Evolutionary conservation across 2,888 invertebrate species (phyloP), one percentile per base, ranked within the genome.

Genomic region (Caenorhabditis sp.): DNA sequence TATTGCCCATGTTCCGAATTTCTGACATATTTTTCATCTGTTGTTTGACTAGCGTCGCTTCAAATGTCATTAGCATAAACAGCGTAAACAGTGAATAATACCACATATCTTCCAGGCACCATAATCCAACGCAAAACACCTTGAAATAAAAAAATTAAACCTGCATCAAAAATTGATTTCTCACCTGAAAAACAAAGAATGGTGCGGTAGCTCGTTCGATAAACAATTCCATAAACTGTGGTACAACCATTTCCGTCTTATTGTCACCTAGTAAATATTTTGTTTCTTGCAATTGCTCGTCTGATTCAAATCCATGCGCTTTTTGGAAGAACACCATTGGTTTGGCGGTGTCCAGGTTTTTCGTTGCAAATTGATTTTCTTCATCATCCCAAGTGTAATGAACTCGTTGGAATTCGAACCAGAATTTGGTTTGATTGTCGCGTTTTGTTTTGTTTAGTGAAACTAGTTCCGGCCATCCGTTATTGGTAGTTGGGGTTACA

Each of bases 131-230:
- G 88, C 97, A 99, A 88, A 99, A 97, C 68, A 99, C 95, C 84
- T 86, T 58, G 57, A 66, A 36, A 54, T 49, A 17, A 8, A 27
- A 0, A 17, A 36, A 43, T 53, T 53, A n/a, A n/a, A n/a, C n/a
- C n/a, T n/a, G n/a, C n/a, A n/a, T n/a, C n/a, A n/a, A n/a, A n/a
- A n/a, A n/a, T n/a, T n/a, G n/a, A n/a, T n/a, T n/a, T n/a, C n/a
- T n/a, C n/a, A n/a, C 87, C 93, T 99, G 99, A 89, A 99, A 99
- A 5, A 99, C 97, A 89, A 99, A 99, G 89, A 99, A 99, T 1
- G 99, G 99, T 0, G 99, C 97, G 0, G 97, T 97, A 0, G 99
- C 99, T 83, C 99, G 91, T 89, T 99, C 99, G 84, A 93, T 93
- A 88, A 99, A 99, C 21, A 99, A 90, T 89, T 97, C 96, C 91